Conservation (phyloP, 2,797 vertebrate genomes). For the Mormyrops boulengeri region DNA sequence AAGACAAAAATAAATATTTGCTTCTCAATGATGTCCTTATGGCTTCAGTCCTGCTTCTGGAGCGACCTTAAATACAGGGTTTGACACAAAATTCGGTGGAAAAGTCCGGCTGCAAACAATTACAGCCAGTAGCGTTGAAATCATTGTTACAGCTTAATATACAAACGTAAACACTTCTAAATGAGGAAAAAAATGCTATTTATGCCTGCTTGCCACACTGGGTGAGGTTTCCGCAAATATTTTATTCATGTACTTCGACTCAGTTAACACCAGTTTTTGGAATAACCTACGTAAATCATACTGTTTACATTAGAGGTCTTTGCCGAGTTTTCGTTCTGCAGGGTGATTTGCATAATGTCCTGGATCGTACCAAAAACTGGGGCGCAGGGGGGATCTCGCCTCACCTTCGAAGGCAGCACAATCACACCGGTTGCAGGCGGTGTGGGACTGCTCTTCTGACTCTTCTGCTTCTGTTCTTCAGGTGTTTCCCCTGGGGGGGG, state of each 20-base stretch:
- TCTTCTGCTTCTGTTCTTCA: conserved; percentile 52
- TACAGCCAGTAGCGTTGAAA: not conserved
- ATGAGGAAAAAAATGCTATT: not conserved
- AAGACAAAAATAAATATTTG: not conserved
- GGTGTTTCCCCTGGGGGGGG: conserved; percentile 51
- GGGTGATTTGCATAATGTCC: not conserved
- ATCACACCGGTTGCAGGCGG: conserved; percentile 57
- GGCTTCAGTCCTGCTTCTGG: not conserved
- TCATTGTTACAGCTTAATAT: not conserved
- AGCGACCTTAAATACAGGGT: not conserved
- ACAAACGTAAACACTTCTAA: not conserved
- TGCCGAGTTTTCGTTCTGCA: not conserved
- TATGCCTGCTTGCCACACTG: not conserved
- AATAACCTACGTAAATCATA: not conserved
- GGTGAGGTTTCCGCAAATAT: not conserved
- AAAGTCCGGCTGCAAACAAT: not conserved
- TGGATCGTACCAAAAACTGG: not conserved
- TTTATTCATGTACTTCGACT: not conserved
- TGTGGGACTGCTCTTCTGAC: conserved; percentile 33
- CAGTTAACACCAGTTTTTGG: not conserved
- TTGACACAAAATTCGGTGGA: not conserved
- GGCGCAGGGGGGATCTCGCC: not conserved
- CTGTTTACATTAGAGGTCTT: not conserved
- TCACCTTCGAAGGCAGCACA: conserved; percentile 56
- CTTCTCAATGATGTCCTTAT: not conserved